phyloP scores from a whole-genome alignment of 2,797 vertebrate genomes.

The Kryptolebias ocellatus region DNA sequence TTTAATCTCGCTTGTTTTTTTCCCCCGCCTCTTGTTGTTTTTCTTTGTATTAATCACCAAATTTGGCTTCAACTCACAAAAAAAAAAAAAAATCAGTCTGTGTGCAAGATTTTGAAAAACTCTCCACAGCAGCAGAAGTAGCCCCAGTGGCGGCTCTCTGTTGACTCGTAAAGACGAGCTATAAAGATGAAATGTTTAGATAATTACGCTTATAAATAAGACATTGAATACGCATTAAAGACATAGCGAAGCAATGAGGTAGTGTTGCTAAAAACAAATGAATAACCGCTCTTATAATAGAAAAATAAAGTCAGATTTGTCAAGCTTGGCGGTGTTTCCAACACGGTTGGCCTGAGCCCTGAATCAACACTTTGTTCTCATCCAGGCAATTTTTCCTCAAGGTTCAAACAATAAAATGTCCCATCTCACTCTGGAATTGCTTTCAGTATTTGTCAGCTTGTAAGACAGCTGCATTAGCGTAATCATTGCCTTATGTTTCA shows the following conservation, averaged over 20 bases:
- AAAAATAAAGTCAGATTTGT: constrained; percentile 61
- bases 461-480: constrained; percentile 63
- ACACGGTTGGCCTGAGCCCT: constrained; percentile 60
- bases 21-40: neutral
- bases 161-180: constrained; percentile 53
- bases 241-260: constrained; percentile 27
- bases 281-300: constrained; percentile 54
- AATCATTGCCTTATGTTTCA: constrained; percentile 69
- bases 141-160: constrained; percentile 23
- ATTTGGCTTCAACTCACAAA: neutral
- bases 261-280: constrained; percentile 39
- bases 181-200: constrained; percentile 59
- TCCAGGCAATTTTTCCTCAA: constrained; percentile 62
- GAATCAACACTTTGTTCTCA: constrained; percentile 73
- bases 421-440: constrained; percentile 60
- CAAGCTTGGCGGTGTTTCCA: constrained; percentile 45
- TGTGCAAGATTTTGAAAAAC: constrained; percentile 13
- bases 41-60: constrained; percentile 5
- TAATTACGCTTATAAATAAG: constrained; percentile 50
- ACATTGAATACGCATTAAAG: constrained; percentile 29
- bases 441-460: constrained; percentile 65
- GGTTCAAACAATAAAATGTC: constrained; percentile 67
- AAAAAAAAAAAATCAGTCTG: constrained; percentile 17
- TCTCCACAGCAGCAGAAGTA: constrained; percentile 37
- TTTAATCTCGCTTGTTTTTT: constrained; percentile 1